A percentile compares a stretch with the other conserved stretches of the same genome.
Evolutionary conservation across 35 echinoderm and acorn worm species (phyloP).

Genomic region (Heliocidaris erythrogramma): DNA sequence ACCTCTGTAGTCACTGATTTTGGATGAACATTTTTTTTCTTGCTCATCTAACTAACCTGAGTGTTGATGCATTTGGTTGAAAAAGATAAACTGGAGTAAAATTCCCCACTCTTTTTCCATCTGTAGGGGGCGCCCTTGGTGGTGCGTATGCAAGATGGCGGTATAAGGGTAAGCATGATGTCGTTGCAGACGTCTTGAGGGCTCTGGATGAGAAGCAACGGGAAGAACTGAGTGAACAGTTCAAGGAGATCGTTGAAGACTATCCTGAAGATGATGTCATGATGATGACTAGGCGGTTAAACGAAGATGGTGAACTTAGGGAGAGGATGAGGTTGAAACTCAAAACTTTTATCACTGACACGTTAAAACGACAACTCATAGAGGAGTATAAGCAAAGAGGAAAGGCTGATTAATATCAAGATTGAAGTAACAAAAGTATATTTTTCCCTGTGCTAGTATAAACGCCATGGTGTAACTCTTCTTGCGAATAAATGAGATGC

Average conservation of each 20-base stretch:
- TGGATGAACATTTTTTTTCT: not conserved
- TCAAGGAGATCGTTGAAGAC: constrained; percentile 55
- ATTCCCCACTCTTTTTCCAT: not conserved
- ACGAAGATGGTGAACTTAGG: constrained; percentile 79
- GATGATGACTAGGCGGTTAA: constrained; percentile 62
- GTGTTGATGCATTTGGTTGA: not conserved
- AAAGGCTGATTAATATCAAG: constrained; percentile 81
- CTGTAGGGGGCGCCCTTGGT: constrained; percentile 74
- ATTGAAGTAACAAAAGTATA: not conserved
- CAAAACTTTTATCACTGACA: constrained; percentile 74
- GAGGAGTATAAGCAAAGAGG: constrained; percentile 73
- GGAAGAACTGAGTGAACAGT: constrained; percentile 69
- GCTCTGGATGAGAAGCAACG: constrained; percentile 70
- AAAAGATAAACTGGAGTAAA: not conserved
- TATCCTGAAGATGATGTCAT: constrained; percentile 62
- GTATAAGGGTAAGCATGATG: constrained; percentile 67
- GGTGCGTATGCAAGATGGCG: constrained; percentile 74
- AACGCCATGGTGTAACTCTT: no score
- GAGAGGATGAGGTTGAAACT: constrained; percentile 69
- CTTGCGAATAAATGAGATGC: no score
- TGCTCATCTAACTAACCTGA: not conserved
- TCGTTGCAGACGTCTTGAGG: constrained; percentile 74
- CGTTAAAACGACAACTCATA: constrained; percentile 62
- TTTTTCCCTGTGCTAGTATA: not conserved
- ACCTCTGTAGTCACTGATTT: not conserved